These are phyloP conservation scores for Etia nguti DNA, from an alignment of 2,113 vertebrate species.

Conservation along the genomic window DNA sequence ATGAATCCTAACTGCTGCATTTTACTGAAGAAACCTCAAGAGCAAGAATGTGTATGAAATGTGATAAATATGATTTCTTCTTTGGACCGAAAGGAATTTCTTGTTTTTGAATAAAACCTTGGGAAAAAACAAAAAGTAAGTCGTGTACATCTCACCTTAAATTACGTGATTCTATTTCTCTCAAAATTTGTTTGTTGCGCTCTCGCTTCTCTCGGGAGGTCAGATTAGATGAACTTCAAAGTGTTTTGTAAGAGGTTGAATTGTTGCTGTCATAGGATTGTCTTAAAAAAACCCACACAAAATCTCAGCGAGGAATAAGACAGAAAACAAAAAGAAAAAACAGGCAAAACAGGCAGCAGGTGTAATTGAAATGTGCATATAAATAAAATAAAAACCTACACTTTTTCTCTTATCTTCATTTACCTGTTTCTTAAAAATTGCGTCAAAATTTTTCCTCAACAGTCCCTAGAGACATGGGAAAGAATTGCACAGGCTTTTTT, in stretches of 20 bases:
- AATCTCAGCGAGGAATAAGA: neutral
- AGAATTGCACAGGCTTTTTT: neutral
- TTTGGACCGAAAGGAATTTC: neutral
- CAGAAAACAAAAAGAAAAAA: neutral
- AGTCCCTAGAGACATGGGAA: neutral
- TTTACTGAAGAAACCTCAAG: neutral
- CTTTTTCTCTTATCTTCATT: neutral
- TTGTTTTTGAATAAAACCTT: neutral
- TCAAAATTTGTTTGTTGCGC: neutral
- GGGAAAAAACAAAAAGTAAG: neutral
- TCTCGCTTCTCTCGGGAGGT: neutral
- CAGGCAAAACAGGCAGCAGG: neutral
- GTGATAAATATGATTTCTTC: neutral
- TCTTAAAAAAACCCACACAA: neutral
- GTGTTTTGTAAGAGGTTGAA: neutral
- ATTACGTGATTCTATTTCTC: neutral
- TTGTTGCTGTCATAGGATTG: neutral
- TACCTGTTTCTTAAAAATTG: neutral
- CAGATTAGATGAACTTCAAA: neutral
- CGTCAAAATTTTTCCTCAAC: neutral
- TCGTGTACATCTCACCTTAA: neutral
- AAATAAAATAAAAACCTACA: neutral
- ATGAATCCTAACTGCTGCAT: slow-evolving; percentile 37
- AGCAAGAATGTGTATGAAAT: neutral
- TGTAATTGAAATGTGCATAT: neutral